Evolutionary conservation across 2,113 vertebrate species (phyloP).

Genomic region (Strix aluco): DNA sequence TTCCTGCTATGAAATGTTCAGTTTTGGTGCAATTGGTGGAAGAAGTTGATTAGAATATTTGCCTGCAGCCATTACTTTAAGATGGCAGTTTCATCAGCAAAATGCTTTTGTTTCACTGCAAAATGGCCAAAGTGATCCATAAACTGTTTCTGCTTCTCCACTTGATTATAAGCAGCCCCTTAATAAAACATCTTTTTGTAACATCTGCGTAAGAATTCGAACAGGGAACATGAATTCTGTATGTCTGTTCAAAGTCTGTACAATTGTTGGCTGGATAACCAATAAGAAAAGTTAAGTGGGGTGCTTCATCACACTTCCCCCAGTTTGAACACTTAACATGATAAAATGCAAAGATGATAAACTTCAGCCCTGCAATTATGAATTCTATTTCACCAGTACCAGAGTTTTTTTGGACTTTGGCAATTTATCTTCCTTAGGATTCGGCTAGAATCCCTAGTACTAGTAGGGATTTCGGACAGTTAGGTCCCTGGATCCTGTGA

Average conservation of each 20-base stretch:
- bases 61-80: not conserved
- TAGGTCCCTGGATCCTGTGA: not conserved
- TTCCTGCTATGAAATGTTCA: not conserved
- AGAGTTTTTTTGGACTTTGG: not conserved
- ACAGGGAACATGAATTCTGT: not conserved
- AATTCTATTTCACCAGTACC: not conserved
- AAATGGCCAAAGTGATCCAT: accelerated
- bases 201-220: not conserved
- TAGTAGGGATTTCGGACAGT: not conserved
- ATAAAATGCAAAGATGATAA: not conserved
- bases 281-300: not conserved
- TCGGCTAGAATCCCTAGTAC: not conserved
- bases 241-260: not conserved
- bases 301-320: not conserved
- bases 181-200: not conserved
- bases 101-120: not conserved
- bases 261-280: not conserved
- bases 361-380: not conserved
- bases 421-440: not conserved
- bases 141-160: not conserved
- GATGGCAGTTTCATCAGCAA: not conserved
- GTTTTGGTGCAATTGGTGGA: not conserved
- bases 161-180: not conserved
- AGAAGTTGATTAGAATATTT: not conserved
- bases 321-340: not conserved